Base-by-base conservation (phyloP, 2,113 vertebrate species). In the Bujurquina vittata region DNA sequence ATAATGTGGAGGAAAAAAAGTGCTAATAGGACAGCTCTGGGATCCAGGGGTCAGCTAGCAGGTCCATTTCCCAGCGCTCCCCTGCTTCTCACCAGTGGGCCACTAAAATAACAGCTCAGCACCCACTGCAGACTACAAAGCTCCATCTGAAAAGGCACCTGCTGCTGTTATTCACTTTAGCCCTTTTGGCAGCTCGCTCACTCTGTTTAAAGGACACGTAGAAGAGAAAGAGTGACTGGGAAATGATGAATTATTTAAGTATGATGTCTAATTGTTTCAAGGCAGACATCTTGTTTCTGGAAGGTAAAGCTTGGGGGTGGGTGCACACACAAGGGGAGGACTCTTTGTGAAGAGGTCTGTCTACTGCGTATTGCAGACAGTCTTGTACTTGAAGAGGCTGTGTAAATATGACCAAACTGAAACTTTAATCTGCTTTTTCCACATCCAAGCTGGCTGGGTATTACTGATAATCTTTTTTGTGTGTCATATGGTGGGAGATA, bases 371-470 rank as follows among this genome's bases (percentile, higher is more conserved):
- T 90, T 79, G 77, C 81, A 65, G 83, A 52, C 89, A 82, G 89
- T 87, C 87, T 92, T 61, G 75, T 81, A 84, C 81, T 92, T 89
- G 82, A 93, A 95, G 92, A 90, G 91, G 93, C 90, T 93, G 84
- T 56, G 93, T 93, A 94, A 95, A 96, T 96, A 95, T 95, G 92
- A 95, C 93, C 94, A 94, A 95, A 95, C 95, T 94, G 94, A 96
- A 95, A 95, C 94, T 96, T 95, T 96, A 96, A 96, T 96, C 96
- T 96, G 94, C 95, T 96, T 96, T 95, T 94, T 95, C 95, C 95
- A 93, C 91, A 92, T 94, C 94, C 96, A 96, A 96, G 95, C 95
- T 95, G 94, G 89, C 93, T 76, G 95, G 94, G 95, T 96, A 96
- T 96, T 96, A 96, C 85, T 91, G 95, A 93, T 96, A 96, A 96